phyloP scores from a whole-genome alignment of 1,140 invertebrate genomes.

The Trialeurodes vaporariorum region DNA sequence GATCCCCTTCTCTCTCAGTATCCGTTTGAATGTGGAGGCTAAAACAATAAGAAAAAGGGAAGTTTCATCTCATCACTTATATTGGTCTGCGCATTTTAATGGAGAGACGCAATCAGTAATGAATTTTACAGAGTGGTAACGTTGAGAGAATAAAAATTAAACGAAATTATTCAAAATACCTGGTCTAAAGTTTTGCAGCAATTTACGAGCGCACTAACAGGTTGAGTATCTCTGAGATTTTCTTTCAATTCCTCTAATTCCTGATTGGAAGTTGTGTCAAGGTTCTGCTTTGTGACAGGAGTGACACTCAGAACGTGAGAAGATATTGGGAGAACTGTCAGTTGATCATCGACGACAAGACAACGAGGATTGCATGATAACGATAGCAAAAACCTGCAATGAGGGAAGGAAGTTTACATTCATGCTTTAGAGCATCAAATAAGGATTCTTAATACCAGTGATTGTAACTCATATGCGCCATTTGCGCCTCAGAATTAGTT shows the following conservation, averaged over 20 bases:
- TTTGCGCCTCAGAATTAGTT: too few species aligned
- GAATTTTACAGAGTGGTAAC: too few species aligned
- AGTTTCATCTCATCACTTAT: not conserved
- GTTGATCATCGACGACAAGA: conserved; percentile 86
- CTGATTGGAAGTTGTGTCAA: conserved; percentile 36
- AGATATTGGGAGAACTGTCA: conserved; percentile 85
- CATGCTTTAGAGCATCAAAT: too few species aligned
- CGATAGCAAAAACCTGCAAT: conserved; percentile 84
- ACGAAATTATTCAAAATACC: conserved; percentile 34
- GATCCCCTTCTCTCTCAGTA: too few species aligned
- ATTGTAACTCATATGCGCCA: too few species aligned
- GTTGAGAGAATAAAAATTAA: too few species aligned
- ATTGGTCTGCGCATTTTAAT: not conserved
- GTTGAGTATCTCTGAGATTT: conserved; percentile 75
- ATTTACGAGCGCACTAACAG: conserved; percentile 78
- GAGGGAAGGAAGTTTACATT: too few species aligned
- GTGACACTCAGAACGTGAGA: conserved; percentile 64
- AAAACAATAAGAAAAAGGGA: too few species aligned
- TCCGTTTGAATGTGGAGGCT: too few species aligned
- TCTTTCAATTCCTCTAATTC: conserved; percentile 61
- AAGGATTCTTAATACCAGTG: too few species aligned
- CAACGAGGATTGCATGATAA: conserved; percentile 77
- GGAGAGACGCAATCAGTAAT: conserved; percentile 1
- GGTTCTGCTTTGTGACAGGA: conserved; percentile 42
- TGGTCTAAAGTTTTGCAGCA: conserved; percentile 91